Evolutionary conservation across 2,888 invertebrate species (phyloP).

Genomic region (Philhelius pedissequus): DNA sequence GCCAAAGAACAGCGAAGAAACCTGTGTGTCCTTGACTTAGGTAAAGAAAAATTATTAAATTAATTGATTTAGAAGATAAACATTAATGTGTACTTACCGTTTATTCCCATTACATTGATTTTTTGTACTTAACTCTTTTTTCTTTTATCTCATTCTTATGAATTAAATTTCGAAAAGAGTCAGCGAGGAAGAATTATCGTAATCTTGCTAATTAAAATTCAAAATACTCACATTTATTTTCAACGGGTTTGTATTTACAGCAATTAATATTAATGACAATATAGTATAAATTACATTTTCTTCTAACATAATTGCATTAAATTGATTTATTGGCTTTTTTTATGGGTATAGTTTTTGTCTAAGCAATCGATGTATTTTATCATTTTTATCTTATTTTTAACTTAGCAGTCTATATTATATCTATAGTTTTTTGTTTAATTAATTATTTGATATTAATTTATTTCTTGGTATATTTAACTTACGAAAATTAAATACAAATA

Average conservation of each 20-base stretch:
- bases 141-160: no score
- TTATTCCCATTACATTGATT: no score
- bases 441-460: conserved; percentile 64
- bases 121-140: no score
- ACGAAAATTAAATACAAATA: conserved; percentile 22
- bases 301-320: conserved; percentile 35
- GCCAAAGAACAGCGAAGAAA: no score
- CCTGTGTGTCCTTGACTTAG: no score
- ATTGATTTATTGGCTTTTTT: conserved; percentile 15
- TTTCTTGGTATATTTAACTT: conserved; percentile 61
- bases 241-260: conserved; percentile 50
- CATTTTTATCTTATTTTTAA: neutral
- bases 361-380: conserved; percentile 57
- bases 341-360: conserved; percentile 14
- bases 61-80: no score
- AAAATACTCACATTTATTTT: conserved; percentile 1
- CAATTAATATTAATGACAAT: conserved; percentile 47
- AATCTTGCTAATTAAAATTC: neutral
- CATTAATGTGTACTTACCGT: no score
- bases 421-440: neutral
- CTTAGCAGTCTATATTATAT: neutral
- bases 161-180: no score
- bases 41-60: no score
- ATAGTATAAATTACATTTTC: conserved; percentile 15
- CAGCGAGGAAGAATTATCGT: no score